Evolutionary conservation across 2,113 vertebrate genomes (phyloP).

Genomic region (Tragelaphus strepsiceros): DNA sequence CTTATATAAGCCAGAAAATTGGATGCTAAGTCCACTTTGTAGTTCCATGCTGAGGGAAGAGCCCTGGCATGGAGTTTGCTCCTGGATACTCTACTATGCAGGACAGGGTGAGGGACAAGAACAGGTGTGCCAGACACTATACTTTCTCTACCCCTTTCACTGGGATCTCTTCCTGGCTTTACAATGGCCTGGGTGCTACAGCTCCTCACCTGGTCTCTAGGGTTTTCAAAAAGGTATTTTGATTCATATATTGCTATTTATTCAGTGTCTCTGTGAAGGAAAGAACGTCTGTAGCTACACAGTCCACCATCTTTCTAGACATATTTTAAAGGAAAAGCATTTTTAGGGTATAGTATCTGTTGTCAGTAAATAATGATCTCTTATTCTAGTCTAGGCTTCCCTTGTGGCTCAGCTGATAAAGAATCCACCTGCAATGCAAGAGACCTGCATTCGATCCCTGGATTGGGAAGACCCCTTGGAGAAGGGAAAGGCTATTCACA

Average conservation of each 20-base stretch:
- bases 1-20: background rate
- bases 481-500: background rate
- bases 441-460: background rate
- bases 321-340: background rate
- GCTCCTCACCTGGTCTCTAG: background rate
- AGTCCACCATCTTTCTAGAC: background rate
- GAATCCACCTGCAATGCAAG: rapidly evolving
- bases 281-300: background rate
- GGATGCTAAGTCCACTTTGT: background rate
- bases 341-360: background rate
- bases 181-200: background rate
- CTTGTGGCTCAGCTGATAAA: background rate
- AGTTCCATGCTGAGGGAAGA: background rate
- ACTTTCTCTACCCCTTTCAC: background rate
- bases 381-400: background rate
- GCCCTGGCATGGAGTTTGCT: background rate
- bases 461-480: background rate
- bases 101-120: background rate
- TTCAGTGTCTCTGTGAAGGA: background rate
- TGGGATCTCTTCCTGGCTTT: background rate
- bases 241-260: background rate
- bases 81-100: background rate
- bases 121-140: background rate
- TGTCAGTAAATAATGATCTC: background rate
- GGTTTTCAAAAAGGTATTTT: background rate